These are phyloP conservation scores for Callyntrura sp. DNA, from an alignment of 2,888 invertebrate species.

Conservation along the genomic window DNA sequence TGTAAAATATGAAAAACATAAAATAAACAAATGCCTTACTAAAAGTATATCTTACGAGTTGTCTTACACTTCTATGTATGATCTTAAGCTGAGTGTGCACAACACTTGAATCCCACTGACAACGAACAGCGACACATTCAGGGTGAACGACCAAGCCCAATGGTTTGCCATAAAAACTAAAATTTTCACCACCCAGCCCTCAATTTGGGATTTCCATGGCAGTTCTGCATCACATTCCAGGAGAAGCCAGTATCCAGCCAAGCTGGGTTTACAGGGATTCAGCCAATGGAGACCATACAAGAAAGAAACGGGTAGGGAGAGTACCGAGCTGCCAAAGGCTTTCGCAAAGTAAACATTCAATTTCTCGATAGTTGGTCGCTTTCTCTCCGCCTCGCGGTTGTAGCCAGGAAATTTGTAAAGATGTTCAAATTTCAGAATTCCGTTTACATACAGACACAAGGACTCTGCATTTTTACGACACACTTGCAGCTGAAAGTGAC, in stretches of 20 bases:
- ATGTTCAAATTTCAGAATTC: background rate
- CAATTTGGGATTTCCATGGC: background rate
- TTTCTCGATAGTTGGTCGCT: background rate
- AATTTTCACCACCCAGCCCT: background rate
- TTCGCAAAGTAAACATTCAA: constrained; percentile 32
- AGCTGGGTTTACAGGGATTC: constrained; percentile 33
- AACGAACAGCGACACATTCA: background rate
- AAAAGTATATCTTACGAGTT: no score
- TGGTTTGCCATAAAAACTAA: constrained; percentile 1
- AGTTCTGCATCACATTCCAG: background rate
- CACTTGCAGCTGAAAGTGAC: constrained; percentile 24
- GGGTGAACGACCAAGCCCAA: constrained; percentile 19
- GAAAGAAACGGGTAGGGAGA: background rate
- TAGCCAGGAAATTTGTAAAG: background rate
- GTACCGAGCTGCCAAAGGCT: background rate
- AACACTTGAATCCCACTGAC: constrained; percentile 50
- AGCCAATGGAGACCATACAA: constrained; percentile 48
- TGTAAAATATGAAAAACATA: background rate
- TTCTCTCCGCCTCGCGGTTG: background rate
- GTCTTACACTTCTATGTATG: background rate
- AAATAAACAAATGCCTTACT: no score
- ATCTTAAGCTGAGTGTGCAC: constrained; percentile 13
- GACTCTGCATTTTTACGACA: background rate
- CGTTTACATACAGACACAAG: constrained; percentile 5
- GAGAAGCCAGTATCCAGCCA: constrained; percentile 52